These are phyloP conservation scores for Solea solea DNA, from an alignment of 2,113 vertebrate genomes.

Conservation along the genomic window DNA sequence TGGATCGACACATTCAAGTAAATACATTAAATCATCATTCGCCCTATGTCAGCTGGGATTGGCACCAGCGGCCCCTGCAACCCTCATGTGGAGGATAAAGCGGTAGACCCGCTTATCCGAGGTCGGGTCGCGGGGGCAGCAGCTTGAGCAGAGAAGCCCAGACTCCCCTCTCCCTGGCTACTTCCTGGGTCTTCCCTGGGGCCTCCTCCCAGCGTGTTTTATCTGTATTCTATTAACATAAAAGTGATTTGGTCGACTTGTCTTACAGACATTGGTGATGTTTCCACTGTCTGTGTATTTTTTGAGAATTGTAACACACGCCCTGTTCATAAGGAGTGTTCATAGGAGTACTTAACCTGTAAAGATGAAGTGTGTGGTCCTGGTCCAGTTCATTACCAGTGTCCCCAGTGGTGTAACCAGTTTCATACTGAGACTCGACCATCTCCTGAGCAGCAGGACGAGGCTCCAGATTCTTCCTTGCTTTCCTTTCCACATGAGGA, in stretches of 20 bases:
- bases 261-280: neutral
- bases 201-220: too few species aligned
- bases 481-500: constrained; percentile 32
- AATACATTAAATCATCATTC: constrained; percentile 7
- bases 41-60: too few species aligned
- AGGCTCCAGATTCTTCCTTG: constrained; percentile 9
- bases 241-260: neutral
- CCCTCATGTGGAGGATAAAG: too few species aligned
- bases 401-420: constrained; percentile 85
- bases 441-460: constrained; percentile 52
- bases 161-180: too few species aligned
- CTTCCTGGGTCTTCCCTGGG: too few species aligned
- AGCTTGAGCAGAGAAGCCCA: too few species aligned
- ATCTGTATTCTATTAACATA: neutral
- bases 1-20: constrained; percentile 36
- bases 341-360: constrained; percentile 67
- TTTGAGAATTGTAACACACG: too few species aligned
- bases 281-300: neutral
- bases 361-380: constrained; percentile 68
- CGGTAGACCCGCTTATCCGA: too few species aligned
- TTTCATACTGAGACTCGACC: constrained; percentile 82
- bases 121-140: too few species aligned
- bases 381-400: constrained; percentile 79
- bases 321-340: too few species aligned
- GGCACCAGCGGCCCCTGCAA: too few species aligned